Percentiles rank a stretch among this genome's conserved stretches.
These are phyloP conservation scores for Hippoglossus stenolepis DNA, from an alignment of 2,113 vertebrate species.

Conservation along the genomic window DNA sequence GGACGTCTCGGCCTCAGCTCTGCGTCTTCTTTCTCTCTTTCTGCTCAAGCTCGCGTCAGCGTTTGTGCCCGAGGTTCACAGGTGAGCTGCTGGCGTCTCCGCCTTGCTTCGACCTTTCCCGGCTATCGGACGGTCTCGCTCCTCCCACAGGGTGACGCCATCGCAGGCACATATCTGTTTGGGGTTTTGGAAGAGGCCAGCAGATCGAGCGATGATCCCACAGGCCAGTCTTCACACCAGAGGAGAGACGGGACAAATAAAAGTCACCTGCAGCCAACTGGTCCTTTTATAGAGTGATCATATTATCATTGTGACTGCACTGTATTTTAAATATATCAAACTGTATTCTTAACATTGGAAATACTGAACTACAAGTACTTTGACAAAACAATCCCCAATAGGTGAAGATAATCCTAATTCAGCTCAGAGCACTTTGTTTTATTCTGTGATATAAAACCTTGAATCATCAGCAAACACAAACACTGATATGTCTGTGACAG, in stretches of 20 bases:
- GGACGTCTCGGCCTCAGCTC: neutral
- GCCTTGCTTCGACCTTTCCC: constrained; percentile 81
- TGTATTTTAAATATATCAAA: too few species aligned
- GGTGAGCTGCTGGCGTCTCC: constrained; percentile 68
- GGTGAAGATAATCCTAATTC: too few species aligned
- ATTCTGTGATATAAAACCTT: too few species aligned
- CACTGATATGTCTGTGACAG: too few species aligned
- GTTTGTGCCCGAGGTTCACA: constrained; percentile 64
- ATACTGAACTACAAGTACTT: too few species aligned
- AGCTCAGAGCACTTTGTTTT: too few species aligned
- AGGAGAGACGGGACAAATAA: neutral
- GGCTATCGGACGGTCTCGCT: constrained; percentile 83
- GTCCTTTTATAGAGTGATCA: too few species aligned
- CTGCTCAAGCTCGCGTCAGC: neutral
- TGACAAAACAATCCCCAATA: too few species aligned
- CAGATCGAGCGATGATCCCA: constrained; percentile 91
- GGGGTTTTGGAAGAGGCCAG: constrained; percentile 91
- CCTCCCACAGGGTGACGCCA: constrained; percentile 93
- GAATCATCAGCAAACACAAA: too few species aligned
- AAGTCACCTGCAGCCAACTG: too few species aligned
- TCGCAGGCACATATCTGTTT: constrained; percentile 92
- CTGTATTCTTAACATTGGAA: too few species aligned
- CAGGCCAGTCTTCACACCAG: constrained; percentile 85
- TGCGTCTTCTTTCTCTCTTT: neutral
- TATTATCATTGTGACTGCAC: too few species aligned